Conservation (phyloP, 2,888 invertebrate species). For the Platycheirus albimanus region DNA sequence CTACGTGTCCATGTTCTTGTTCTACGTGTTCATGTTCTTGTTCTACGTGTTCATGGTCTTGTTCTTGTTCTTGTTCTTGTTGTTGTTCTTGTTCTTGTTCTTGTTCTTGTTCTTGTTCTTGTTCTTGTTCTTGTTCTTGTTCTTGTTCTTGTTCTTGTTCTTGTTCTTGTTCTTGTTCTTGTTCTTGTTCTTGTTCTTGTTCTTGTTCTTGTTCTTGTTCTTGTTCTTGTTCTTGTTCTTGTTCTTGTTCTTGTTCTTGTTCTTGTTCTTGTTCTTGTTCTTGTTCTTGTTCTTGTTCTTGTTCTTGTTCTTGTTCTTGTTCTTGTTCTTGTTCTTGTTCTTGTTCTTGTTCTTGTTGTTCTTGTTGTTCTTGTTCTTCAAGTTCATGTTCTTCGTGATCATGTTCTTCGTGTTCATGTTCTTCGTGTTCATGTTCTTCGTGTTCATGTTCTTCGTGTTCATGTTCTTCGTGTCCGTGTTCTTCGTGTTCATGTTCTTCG, state of each 20-base stretch:
- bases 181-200: conserved; percentile 5
- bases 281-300: conserved; percentile 4
- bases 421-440: not conserved
- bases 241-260: conserved; percentile 5
- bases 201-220: conserved; percentile 3
- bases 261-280: conserved; percentile 2
- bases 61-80: conserved; percentile 5
- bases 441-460: not conserved
- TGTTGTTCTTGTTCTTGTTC: conserved; percentile 5
- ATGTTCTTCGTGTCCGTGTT: not conserved
- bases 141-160: conserved; percentile 3
- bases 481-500: not conserved
- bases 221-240: conserved; percentile 5
- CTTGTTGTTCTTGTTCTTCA: not conserved
- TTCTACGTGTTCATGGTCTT: not conserved
- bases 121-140: conserved; percentile 5
- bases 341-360: conserved; percentile 6
- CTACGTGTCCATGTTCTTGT: not conserved
- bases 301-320: conserved; percentile 1
- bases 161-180: conserved; percentile 5
- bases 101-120: conserved; percentile 5
- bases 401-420: not conserved
- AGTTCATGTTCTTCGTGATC: not conserved
- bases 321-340: conserved; percentile 1
- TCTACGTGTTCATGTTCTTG: not conserved